Conservation (phyloP, 2,797 vertebrate species). For the Ctenosaura bakeri region DNA sequence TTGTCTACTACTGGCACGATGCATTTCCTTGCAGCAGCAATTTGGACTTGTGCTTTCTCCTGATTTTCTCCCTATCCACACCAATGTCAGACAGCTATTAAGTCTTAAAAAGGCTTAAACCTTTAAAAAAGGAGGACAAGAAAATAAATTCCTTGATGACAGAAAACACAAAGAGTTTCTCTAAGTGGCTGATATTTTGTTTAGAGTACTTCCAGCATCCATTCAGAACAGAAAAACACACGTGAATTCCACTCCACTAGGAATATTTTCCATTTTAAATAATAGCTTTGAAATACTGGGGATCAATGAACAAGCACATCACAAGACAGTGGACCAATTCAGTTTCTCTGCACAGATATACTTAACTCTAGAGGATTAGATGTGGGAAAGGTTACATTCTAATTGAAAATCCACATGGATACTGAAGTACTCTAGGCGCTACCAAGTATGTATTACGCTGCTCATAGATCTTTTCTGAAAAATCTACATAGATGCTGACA, state of each 20-base stretch:
- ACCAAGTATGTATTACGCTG: not conserved
- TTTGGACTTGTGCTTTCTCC: not conserved
- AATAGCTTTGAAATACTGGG: not conserved
- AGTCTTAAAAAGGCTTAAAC: not conserved
- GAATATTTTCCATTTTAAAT: not conserved
- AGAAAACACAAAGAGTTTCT: constrained; percentile 7
- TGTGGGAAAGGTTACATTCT: constrained; percentile 25
- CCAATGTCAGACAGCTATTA: not conserved
- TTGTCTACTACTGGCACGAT: not conserved
- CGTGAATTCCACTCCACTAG: not conserved
- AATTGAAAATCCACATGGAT: constrained; percentile 16
- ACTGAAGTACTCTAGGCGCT: not conserved
- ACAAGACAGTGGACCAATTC: not conserved
- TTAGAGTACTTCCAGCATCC: not conserved
- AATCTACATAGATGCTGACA: constrained; percentile 18
- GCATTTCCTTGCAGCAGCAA: not conserved
- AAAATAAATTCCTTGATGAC: not conserved
- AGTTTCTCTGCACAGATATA: not conserved
- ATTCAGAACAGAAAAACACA: not conserved
- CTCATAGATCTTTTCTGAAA: not conserved
- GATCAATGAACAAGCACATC: not conserved
- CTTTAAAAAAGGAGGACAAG: not conserved
- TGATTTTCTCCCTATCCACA: not conserved
- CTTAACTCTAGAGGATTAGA: not conserved
- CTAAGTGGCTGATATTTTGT: not conserved